Base-by-base conservation (phyloP, 1,140 invertebrate genomes). In the Acarapis woodi region DNA sequence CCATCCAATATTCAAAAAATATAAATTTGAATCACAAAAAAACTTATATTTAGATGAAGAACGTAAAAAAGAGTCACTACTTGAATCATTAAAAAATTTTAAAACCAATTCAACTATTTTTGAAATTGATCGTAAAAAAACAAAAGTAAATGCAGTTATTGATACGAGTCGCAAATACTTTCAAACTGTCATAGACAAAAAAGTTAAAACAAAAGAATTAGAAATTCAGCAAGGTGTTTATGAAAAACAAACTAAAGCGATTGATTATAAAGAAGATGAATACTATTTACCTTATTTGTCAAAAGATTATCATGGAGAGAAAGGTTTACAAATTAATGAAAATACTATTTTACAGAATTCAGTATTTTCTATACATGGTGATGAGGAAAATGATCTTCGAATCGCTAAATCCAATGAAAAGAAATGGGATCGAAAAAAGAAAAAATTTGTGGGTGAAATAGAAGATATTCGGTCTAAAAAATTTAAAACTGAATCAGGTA, bases 401-500 rank as follows among this genome's bases (percentile, higher is more conserved):
- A 62, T 25, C 63, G 64, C 35, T 59, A 57, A 0, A 58, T 64
- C 36, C 51, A 63, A 16, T 63, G 70, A 47, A 68, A 65, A 50
- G 85, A 33, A 16, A 2, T 40, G 63, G 82, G 80, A 88, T 60
- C 64, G 74, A 10, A 83, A 83, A 52, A 70, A 72, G 53, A 88
- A 87, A 62, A 83, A 78, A 55, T 85, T 80, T 67, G 65, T 88
- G n/a, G 44, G 41, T 16, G 61, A 63, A 12, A 64, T 69, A 41
- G 59, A 61, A 33, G 61, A 70, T 50, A 50, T 56, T 2, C 67
- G 67, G 42, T 54, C 60, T 15, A 71, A 69, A 32, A 83, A 79
- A 58, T 88, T 96, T 44, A 71, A 70, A 43, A 93, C 87, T 3
- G 88, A 97, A 57, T 83, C 78, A 37, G 88, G 88, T 8, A 68